These are phyloP conservation scores for Nowickia ferox DNA, from an alignment of 2,888 invertebrate genomes.

Conservation along the genomic window DNA sequence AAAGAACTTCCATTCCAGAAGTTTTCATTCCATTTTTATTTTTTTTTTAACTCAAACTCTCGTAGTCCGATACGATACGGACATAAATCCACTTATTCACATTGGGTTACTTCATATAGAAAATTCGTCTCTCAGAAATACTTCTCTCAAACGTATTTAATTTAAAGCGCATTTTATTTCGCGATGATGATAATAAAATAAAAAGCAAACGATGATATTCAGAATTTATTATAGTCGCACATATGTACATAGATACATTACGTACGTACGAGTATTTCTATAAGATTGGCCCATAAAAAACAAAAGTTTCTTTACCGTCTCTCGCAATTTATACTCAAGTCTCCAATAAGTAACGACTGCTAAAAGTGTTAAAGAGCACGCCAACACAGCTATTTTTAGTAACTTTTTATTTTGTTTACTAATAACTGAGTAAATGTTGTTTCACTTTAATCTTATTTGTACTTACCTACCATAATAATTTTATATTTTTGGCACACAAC, in stretches of 20 bases:
- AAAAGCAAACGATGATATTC: constrained; percentile 14
- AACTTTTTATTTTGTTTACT: constrained; percentile 43
- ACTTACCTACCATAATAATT: constrained; percentile 74
- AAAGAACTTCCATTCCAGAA: too few species aligned
- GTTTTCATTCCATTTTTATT: too few species aligned
- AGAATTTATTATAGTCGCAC: not conserved
- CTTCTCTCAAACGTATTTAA: constrained; percentile 31
- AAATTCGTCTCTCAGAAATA: constrained; percentile 7
- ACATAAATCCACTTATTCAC: not conserved
- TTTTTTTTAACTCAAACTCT: too few species aligned
- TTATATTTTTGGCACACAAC: constrained; percentile 8
- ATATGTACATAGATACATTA: too few species aligned
- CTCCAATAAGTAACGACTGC: not conserved
- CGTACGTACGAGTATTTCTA: constrained; percentile 4
- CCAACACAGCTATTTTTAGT: constrained; percentile 7
- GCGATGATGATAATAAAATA: constrained; percentile 21
- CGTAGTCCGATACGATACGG: not conserved
- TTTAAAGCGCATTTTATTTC: constrained; percentile 53
- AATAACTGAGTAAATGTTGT: constrained; percentile 20
- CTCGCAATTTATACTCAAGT: not conserved
- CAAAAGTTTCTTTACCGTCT: not conserved
- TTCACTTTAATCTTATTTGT: constrained; percentile 41
- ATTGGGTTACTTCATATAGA: not conserved
- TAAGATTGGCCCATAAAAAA: constrained; percentile 50
- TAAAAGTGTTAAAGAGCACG: constrained; percentile 6